phyloP scores from a whole-genome alignment of 2,888 invertebrate species.

The Trisateles emortualis region DNA sequence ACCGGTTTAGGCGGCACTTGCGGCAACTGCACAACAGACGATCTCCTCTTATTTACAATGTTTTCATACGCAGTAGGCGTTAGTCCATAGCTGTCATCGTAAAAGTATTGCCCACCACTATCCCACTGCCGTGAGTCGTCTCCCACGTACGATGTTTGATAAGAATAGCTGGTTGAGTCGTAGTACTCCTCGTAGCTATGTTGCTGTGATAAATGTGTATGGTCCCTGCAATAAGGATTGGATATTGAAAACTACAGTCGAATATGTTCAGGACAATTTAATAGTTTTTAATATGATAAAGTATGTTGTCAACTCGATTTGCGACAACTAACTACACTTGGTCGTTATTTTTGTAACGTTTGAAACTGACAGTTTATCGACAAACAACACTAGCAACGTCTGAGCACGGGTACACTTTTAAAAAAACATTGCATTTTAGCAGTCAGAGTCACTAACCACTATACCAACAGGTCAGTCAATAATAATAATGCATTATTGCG shows the following conservation, averaged over 20 bases:
- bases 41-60: conserved; percentile 84
- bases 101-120: conserved; percentile 88
- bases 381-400: too few relatives aligned
- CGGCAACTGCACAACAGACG: conserved; percentile 83
- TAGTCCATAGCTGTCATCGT: conserved; percentile 74
- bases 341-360: too few relatives aligned
- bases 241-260: not conserved
- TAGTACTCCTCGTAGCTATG: conserved; percentile 89
- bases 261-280: not conserved
- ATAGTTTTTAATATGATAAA: too few relatives aligned
- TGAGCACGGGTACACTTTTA: too few relatives aligned
- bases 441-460: too few relatives aligned
- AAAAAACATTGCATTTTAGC: too few relatives aligned
- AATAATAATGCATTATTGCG: too few relatives aligned
- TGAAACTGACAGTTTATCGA: too few relatives aligned
- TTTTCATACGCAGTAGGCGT: conserved; percentile 87
- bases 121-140: conserved; percentile 92
- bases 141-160: conserved; percentile 83
- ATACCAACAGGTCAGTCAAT: too few relatives aligned
- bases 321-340: too few relatives aligned
- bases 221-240: conserved; percentile 73
- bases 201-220: conserved; percentile 80
- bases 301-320: too few relatives aligned
- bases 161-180: conserved; percentile 88
- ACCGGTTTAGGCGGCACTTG: conserved; percentile 83